phyloP scores from a whole-genome alignment of 2,888 invertebrate genomes.

The Sepiola atlantica region DNA sequence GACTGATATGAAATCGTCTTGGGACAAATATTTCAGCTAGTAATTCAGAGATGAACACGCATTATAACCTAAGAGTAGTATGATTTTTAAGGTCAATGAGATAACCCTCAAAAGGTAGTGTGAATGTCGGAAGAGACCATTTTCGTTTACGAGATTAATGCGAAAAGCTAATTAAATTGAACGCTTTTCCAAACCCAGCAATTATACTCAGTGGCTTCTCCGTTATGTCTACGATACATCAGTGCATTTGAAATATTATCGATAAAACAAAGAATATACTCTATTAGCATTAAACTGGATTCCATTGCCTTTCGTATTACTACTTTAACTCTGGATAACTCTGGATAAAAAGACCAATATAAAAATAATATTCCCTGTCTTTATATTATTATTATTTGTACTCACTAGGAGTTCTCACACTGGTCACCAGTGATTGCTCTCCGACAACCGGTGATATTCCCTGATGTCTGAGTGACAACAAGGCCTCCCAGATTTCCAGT shows the following conservation, averaged over 20 bases:
- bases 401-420: too few relatives aligned
- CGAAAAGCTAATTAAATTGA: not conserved
- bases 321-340: not conserved
- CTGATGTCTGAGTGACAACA: too few relatives aligned
- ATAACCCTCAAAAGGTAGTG: too few relatives aligned
- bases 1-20: too few relatives aligned
- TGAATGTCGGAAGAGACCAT: not conserved
- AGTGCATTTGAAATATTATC: not conserved
- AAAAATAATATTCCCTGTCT: not conserved
- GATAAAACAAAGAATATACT: not conserved
- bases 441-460: too few relatives aligned
- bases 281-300: not conserved
- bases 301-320: not conserved
- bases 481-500: too few relatives aligned
- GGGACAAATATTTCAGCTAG: too few relatives aligned
- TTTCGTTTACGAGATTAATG: not conserved
- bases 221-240: not conserved
- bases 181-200: not conserved
- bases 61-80: too few relatives aligned
- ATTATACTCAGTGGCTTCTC: not conserved
- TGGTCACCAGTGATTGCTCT: too few relatives aligned
- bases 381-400: not conserved
- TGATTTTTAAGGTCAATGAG: too few relatives aligned
- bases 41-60: too few relatives aligned
- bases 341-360: not conserved